These are phyloP conservation scores for Watsonalla cultraria DNA, from an alignment of 2,888 invertebrate genomes.

Conservation along the genomic window DNA sequence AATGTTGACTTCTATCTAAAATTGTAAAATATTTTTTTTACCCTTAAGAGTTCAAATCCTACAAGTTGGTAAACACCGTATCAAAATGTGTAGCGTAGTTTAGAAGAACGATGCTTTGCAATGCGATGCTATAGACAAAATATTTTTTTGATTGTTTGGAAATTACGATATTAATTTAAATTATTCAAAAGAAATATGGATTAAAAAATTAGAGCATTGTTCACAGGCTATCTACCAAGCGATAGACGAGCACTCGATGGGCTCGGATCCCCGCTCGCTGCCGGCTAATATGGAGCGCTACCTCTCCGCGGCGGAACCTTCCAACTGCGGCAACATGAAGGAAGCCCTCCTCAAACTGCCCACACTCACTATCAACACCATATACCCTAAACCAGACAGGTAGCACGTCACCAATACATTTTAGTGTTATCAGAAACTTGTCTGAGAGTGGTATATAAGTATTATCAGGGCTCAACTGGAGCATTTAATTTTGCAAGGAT, in stretches of 20 bases:
- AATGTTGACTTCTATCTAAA: too few relatives aligned
- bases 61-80: too few relatives aligned
- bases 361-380: constrained; percentile 31
- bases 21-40: too few relatives aligned
- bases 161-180: neutral
- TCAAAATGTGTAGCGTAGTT: too few relatives aligned
- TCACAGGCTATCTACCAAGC: constrained; percentile 64
- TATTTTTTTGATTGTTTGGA: too few relatives aligned
- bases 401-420: constrained; percentile 16
- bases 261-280: constrained; percentile 81
- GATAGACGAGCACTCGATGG: constrained; percentile 79
- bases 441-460: neutral
- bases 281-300: constrained; percentile 70
- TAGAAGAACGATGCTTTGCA: too few relatives aligned
- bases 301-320: constrained; percentile 42
- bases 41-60: too few relatives aligned
- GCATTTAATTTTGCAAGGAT: neutral
- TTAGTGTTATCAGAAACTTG: neutral
- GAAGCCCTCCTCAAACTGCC: constrained; percentile 57
- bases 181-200: neutral
- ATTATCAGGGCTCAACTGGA: neutral
- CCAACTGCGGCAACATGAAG: constrained; percentile 61
- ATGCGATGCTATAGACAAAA: too few relatives aligned
- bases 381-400: constrained; percentile 36
- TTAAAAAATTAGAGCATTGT: constrained; percentile 4